Percentiles rank a stretch among this genome's conserved stretches.
These are phyloP conservation scores for Melanotaenia trifasciata DNA, from an alignment of 2,797 vertebrate genomes.

Conservation along the genomic window DNA sequence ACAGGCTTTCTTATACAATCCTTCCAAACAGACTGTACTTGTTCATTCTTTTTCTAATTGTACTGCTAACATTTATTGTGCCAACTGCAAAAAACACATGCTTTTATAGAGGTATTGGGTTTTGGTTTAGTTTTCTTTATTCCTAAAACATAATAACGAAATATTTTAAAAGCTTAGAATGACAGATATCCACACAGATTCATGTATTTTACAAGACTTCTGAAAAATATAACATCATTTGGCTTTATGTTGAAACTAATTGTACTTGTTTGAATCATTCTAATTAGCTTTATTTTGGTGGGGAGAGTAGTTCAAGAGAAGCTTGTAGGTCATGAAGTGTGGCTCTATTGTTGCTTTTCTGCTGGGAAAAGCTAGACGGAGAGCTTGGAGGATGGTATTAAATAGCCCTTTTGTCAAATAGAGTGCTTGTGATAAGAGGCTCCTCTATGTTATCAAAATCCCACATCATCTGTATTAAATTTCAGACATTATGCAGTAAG, in stretches of 20 bases:
- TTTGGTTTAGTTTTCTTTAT: neutral
- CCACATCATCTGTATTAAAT: conserved; percentile 92
- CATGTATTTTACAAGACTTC: neutral
- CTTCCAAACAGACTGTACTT: too few relatives aligned
- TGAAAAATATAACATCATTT: neutral
- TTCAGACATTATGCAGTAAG: conserved; percentile 89
- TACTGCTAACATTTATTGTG: neutral
- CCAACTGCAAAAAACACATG: neutral
- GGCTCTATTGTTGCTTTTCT: conserved; percentile 79
- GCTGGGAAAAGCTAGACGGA: conserved; percentile 81
- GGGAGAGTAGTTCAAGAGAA: conserved; percentile 27
- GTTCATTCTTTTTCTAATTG: too few relatives aligned
- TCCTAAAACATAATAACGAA: neutral
- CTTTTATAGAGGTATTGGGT: neutral
- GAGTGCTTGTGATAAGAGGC: conserved; percentile 89
- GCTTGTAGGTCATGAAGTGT: conserved; percentile 62
- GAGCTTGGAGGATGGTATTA: conserved; percentile 86
- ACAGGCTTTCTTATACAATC: too few relatives aligned
- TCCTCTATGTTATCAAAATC: conserved; percentile 87
- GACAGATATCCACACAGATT: neutral
- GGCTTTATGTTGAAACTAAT: neutral
- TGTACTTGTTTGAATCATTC: conserved; percentile 34
- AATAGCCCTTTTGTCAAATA: conserved; percentile 89
- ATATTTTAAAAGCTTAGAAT: neutral
- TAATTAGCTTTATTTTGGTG: conserved; percentile 58